phyloP scores from a whole-genome alignment of 1,140 invertebrate genomes.

The Paralvinella palmiformis region DNA sequence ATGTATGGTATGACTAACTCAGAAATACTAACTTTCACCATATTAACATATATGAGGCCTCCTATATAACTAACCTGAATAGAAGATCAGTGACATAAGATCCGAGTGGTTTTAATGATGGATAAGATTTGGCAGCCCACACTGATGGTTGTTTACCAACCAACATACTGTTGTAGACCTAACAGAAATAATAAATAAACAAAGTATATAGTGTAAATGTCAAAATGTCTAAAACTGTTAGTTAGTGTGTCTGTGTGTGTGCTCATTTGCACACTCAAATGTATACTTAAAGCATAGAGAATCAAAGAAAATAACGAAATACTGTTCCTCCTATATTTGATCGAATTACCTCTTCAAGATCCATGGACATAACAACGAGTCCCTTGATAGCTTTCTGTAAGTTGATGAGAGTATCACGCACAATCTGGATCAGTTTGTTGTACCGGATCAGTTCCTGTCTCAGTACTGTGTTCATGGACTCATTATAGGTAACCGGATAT shows the following conservation, averaged over 20 bases:
- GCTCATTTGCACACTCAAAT: too few species aligned
- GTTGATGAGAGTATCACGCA: constrained; percentile 41
- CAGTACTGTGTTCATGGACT: constrained; percentile 52
- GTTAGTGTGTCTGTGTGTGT: too few species aligned
- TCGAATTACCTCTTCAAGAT: constrained; percentile 49
- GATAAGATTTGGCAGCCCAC: constrained; percentile 62
- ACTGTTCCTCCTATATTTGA: too few species aligned
- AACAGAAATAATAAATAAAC: too few species aligned
- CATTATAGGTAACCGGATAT: constrained; percentile 48
- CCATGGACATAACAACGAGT: constrained; percentile 49
- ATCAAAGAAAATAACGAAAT: too few species aligned
- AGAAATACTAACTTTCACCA: too few species aligned
- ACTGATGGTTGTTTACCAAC: constrained; percentile 56
- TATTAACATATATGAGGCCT: too few species aligned
- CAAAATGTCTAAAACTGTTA: too few species aligned
- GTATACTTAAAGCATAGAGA: too few species aligned
- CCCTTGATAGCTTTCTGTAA: constrained; percentile 51
- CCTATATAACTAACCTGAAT: constrained; percentile 43
- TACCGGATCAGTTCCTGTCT: constrained; percentile 50
- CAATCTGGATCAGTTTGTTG: constrained; percentile 42
- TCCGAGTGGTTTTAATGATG: constrained; percentile 49
- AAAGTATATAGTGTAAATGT: too few species aligned
- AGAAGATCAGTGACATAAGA: constrained; percentile 49
- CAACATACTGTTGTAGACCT: constrained; percentile 49
- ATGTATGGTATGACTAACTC: too few species aligned